Percentiles rank a stretch among this genome's conserved stretches.
These are phyloP conservation scores for Numida meleagris DNA, from an alignment of 2,113 vertebrate species.

Conservation along the genomic window DNA sequence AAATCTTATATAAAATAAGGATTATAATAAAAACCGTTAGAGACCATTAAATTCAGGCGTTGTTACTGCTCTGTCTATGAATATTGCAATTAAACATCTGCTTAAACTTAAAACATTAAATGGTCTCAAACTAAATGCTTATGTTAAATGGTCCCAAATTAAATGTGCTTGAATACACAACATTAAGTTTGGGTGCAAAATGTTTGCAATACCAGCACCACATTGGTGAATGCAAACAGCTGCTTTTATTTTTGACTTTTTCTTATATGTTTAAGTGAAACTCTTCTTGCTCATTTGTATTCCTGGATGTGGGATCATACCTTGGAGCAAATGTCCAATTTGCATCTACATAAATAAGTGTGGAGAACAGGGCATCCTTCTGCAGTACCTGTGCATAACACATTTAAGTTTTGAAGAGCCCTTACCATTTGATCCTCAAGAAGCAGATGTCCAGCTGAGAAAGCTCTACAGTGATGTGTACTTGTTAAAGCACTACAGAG, in stretches of 20 bases:
- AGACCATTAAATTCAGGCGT: slow-evolving; percentile 23
- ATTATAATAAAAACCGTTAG: not conserved
- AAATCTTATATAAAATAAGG: not conserved
- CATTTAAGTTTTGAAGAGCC: not conserved
- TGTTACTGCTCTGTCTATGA: not conserved
- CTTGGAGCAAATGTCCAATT: not conserved
- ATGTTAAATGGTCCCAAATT: not conserved
- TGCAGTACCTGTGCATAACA: not conserved
- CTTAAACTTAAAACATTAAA: slow-evolving; percentile 13
- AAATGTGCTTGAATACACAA: not conserved
- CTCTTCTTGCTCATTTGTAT: not conserved
- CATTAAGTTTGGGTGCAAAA: not conserved
- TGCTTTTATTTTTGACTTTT: not conserved
- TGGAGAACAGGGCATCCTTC: not conserved
- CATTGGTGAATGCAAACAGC: not conserved
- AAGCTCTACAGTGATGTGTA: not conserved
- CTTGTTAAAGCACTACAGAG: not conserved
- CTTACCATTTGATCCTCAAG: not conserved
- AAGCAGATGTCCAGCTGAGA: not conserved
- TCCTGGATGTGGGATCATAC: not conserved
- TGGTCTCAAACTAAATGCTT: not conserved
- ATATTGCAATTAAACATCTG: slow-evolving; percentile 28
- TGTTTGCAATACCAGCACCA: not conserved
- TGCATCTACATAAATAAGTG: not conserved
- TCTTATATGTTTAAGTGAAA: not conserved